phyloP scores from a whole-genome alignment of 2,888 invertebrate species.

The Athalia rosae region DNA sequence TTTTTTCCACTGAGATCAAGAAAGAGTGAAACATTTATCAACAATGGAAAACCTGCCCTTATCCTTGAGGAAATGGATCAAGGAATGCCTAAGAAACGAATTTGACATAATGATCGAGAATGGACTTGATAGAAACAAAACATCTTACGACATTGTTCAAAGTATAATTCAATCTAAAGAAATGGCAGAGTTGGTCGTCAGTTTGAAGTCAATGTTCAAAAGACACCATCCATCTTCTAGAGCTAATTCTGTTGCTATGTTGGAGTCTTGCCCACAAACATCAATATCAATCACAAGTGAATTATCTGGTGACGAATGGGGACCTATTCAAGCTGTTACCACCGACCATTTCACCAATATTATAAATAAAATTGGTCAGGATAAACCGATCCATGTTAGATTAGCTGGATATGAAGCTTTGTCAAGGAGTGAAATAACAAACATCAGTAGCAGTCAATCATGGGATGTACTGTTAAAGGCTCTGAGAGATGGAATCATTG shows the following conservation, averaged over 20 bases:
- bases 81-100: conserved; percentile 64
- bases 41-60: conserved; percentile 55
- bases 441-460: conserved; percentile 53
- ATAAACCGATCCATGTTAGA: conserved; percentile 69
- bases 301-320: conserved; percentile 65
- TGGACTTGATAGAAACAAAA: conserved; percentile 55
- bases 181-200: conserved; percentile 60
- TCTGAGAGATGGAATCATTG: conserved; percentile 64
- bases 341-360: conserved; percentile 58
- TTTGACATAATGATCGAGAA: conserved; percentile 61
- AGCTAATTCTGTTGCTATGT: conserved; percentile 19
- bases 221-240: conserved; percentile 51
- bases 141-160: conserved; percentile 57
- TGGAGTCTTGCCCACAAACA: conserved; percentile 58
- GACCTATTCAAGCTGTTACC: conserved; percentile 51
- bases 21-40: neutral
- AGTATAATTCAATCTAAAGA: conserved; percentile 61
- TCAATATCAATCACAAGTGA: conserved; percentile 64
- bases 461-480: conserved; percentile 63
- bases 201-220: conserved; percentile 56
- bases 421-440: conserved; percentile 63
- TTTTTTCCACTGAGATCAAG: neutral
- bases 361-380: conserved; percentile 62
- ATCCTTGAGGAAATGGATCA: conserved; percentile 63
- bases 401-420: conserved; percentile 68